Percentiles rank a stretch among this genome's conserved stretches.
These are phyloP conservation scores for Myopa tessellatipennis DNA, from an alignment of 2,888 invertebrate species.

Conservation along the genomic window DNA sequence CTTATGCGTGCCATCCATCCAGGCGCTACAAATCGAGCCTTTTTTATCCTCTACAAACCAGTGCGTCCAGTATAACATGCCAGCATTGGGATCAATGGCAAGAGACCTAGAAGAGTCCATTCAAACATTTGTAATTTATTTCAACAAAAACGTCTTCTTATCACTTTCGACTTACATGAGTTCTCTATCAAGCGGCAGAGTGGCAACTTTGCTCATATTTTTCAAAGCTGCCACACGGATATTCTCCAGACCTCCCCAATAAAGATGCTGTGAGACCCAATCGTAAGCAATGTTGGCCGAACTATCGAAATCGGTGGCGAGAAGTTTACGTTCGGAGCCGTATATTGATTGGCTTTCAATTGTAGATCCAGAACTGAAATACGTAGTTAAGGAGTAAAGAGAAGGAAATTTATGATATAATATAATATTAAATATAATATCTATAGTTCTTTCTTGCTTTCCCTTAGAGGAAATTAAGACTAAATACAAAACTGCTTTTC, in stretches of 20 bases:
- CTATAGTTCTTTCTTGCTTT: too few species aligned
- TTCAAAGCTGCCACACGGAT: constrained; percentile 77
- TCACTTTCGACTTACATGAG: constrained; percentile 69
- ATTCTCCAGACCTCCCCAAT: constrained; percentile 80
- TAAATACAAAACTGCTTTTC: too few species aligned
- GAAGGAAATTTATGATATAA: too few species aligned
- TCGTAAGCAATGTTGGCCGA: constrained; percentile 81
- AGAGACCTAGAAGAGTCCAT: constrained; percentile 70
- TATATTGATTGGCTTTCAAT: constrained; percentile 76
- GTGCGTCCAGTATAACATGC: constrained; percentile 83
- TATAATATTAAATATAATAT: too few species aligned
- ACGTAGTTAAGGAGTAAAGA: not conserved
- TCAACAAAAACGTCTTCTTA: not conserved
- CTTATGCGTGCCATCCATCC: constrained; percentile 80
- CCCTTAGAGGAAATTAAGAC: too few species aligned
- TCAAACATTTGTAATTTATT: not conserved
- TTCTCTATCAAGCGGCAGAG: constrained; percentile 71
- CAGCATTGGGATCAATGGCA: constrained; percentile 76
- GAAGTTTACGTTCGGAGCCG: constrained; percentile 71
- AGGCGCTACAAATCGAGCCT: constrained; percentile 76
- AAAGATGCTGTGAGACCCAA: constrained; percentile 84
- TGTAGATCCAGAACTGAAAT: constrained; percentile 68
- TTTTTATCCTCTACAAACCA: constrained; percentile 70
- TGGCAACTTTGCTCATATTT: constrained; percentile 71
- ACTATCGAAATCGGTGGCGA: constrained; percentile 73